phyloP scores from a whole-genome alignment of 2,797 vertebrate genomes.

The Allobates femoralis region DNA sequence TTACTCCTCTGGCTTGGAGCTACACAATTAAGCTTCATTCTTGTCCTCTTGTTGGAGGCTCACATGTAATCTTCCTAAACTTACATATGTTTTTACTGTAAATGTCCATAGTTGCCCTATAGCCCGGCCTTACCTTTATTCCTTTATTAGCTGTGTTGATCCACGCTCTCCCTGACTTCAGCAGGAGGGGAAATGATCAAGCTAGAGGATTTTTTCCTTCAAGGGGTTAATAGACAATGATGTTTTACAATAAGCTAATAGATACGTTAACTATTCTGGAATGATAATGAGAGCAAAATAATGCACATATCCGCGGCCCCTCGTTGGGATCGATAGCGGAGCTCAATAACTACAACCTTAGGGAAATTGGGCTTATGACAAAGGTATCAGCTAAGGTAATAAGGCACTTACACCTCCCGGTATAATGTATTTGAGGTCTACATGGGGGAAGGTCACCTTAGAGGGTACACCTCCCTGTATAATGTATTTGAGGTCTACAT shows the following conservation, averaged over 20 bases:
- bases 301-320: conserved; percentile 11
- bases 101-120: no score
- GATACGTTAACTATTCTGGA: conserved; percentile 16
- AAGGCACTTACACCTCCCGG: conserved; percentile 19
- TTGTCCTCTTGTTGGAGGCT: no score
- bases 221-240: conserved; percentile 8
- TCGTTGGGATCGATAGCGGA: conserved; percentile 34
- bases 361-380: conserved; percentile 35
- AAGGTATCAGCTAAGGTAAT: conserved; percentile 19
- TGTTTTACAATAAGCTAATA: conserved; percentile 15
- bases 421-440: neutral
- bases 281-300: conserved; percentile 47
- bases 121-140: no score
- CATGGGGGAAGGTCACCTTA: neutral
- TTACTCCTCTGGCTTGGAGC: no score
- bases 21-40: no score
- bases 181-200: neutral
- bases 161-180: neutral
- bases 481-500: neutral
- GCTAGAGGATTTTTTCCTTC: neutral
- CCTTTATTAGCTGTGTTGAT: no score
- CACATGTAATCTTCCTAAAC: no score
- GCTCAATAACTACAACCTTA: conserved; percentile 42
- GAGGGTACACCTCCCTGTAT: conserved; percentile 9
- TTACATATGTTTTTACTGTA: no score